phyloP scores from a whole-genome alignment of 2,888 invertebrate genomes.

The Chironomus tentans region DNA sequence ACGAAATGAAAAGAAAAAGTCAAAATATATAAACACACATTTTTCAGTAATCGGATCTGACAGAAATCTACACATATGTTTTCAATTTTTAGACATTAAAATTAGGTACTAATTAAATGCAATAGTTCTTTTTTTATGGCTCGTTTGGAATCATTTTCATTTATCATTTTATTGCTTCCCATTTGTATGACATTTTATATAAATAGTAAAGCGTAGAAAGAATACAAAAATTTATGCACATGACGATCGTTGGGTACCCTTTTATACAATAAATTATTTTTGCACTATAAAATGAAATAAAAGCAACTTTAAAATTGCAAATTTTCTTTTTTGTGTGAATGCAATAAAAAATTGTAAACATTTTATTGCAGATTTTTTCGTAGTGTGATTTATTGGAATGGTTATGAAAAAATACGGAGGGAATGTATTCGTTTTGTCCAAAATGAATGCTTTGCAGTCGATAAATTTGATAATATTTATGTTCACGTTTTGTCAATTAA shows the following conservation, averaged over 20 bases:
- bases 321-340: background rate
- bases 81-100: constrained; percentile 3
- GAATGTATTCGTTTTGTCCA: too few species aligned
- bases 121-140: constrained; percentile 3
- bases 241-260: background rate
- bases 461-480: too few species aligned
- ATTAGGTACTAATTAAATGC: constrained; percentile 14
- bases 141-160: constrained; percentile 3
- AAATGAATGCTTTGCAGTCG: too few species aligned
- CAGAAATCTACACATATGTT: background rate
- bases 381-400: too few species aligned
- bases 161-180: background rate
- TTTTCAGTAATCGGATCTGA: too few species aligned
- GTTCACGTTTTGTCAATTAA: too few species aligned
- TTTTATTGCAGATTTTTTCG: background rate
- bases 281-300: background rate
- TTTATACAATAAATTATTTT: background rate
- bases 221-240: background rate
- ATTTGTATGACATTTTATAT: background rate
- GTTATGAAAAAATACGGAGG: too few species aligned
- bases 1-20: background rate
- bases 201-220: too few species aligned
- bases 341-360: background rate
- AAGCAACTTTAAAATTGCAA: background rate
- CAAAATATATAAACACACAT: background rate